Conservation (phyloP, 2,797 vertebrate species). For the Eutrigla gurnardus region DNA sequence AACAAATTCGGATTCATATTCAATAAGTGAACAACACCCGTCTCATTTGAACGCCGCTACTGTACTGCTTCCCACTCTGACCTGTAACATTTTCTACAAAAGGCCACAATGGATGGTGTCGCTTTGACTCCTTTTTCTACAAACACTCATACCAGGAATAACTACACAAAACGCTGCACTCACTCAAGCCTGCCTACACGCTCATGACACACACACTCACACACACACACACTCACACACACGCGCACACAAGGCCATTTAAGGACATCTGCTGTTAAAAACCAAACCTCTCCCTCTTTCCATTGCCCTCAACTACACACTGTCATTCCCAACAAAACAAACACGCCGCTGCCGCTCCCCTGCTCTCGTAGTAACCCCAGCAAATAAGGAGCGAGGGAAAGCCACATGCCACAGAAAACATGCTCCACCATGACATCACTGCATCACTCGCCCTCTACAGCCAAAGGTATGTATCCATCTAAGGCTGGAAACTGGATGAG, state of each 20-base stretch:
- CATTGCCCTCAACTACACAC: constrained; percentile 68
- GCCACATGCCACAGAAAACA: constrained; percentile 74
- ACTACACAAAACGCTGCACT: constrained; percentile 34
- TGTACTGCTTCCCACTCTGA: neutral
- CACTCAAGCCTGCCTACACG: constrained; percentile 37
- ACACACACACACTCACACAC: constrained; percentile 21
- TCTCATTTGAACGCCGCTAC: neutral
- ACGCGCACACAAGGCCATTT: constrained; percentile 73
- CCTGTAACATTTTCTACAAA: constrained; percentile 13
- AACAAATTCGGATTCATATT: constrained; percentile 16
- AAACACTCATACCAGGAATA: constrained; percentile 44
- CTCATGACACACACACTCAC: constrained; percentile 15
- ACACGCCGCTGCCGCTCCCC: constrained; percentile 64
- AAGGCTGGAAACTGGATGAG: constrained; percentile 74
- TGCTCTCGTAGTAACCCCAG: constrained; percentile 73
- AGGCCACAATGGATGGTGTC: constrained; percentile 23
- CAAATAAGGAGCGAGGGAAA: constrained; percentile 80
- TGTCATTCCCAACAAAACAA: constrained; percentile 80
- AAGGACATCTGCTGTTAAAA: constrained; percentile 76
- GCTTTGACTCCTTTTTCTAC: constrained; percentile 25
- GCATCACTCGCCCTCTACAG: constrained; percentile 71
- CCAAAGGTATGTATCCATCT: constrained; percentile 82
- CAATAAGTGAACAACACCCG: neutral
- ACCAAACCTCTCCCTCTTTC: constrained; percentile 60
- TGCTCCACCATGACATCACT: constrained; percentile 73